Base-by-base conservation (phyloP, 1,140 invertebrate species). In the Chironomus striatipennis region DNA sequence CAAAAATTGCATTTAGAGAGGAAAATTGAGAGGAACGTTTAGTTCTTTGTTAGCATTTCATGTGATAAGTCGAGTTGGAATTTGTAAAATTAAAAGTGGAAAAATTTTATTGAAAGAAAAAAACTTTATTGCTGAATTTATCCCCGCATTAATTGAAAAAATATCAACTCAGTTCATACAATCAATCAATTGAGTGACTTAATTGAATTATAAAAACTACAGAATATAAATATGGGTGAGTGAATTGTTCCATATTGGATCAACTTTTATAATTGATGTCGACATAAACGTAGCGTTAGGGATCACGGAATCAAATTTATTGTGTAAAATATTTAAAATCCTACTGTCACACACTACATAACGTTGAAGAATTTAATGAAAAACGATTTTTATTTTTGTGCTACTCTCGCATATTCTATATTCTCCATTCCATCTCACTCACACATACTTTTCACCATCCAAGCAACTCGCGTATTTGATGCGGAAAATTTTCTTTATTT, bases 1-100 rank as follows among this genome's bases (percentile, higher is more conserved):
- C 24, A 34, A 34, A 34, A 34, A 34, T 34, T 34, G 24, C 24
- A 34, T 34, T 34, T 5, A 12, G 47, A 57, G 47, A 57, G 47
- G n/a, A 57, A 57, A 1, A 57, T 12, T n/a, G 47, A 57, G 43
- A 47, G 17, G n/a, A 67, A 7, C 7, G 7, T 21, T 70, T 17
- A 70, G 65, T 70, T 70, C 65, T 70, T 70, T 70, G 65, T 70
- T 18, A 21, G 65, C 65, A 70, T 6, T 70, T 18, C 18, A 21
- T 20, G 65, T 70, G 65, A 70, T 70, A 70, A 70, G 17, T 18
- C 20, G 47, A n/a, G n/a, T 57, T 57, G 47, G 9, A 8, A 34
- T 2, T 1, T 34, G 1, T 34, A 34, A 34, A 34, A 34, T 34
- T n/a, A 5, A 5, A 34, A 34, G 12, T 57, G 18, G n/a, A n/a